Evolutionary conservation across 2,113 vertebrate genomes (phyloP).

Genomic region (Bubo blakistoni): DNA sequence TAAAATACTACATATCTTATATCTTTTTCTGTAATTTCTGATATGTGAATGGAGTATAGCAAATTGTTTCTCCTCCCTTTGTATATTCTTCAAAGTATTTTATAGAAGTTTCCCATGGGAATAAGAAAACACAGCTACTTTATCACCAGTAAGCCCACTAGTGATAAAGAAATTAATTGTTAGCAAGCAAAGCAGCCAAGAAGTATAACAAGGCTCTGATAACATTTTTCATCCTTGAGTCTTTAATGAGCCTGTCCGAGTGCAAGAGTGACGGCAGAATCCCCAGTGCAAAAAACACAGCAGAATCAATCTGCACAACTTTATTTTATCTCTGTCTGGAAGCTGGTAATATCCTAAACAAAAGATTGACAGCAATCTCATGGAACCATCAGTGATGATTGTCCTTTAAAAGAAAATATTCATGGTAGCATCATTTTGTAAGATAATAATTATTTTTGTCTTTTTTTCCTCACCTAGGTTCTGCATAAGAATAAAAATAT

Average conservation of each 20-base stretch:
- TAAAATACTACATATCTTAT: background rate
- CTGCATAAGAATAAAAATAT: background rate
- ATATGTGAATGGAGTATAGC: background rate
- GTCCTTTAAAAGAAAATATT: background rate
- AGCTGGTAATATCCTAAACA: background rate
- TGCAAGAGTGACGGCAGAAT: background rate
- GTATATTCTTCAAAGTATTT: background rate
- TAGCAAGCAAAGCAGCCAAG: background rate
- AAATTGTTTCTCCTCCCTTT: background rate
- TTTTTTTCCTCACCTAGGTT: background rate
- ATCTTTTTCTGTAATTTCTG: background rate
- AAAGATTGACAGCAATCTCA: background rate
- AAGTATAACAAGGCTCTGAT: background rate
- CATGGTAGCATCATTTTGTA: background rate
- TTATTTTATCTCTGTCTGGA: background rate
- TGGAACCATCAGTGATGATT: background rate
- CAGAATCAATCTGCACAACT: background rate
- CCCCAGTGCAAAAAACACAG: background rate
- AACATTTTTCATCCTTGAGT: background rate
- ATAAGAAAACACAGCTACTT: background rate
- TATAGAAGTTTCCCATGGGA: background rate
- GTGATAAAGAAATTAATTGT: slow-evolving; percentile 7
- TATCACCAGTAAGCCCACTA: background rate
- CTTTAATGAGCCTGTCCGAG: background rate
- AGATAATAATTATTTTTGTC: background rate